phyloP scores from a whole-genome alignment of 2,113 vertebrate species.

The Brevimyrus niger region DNA sequence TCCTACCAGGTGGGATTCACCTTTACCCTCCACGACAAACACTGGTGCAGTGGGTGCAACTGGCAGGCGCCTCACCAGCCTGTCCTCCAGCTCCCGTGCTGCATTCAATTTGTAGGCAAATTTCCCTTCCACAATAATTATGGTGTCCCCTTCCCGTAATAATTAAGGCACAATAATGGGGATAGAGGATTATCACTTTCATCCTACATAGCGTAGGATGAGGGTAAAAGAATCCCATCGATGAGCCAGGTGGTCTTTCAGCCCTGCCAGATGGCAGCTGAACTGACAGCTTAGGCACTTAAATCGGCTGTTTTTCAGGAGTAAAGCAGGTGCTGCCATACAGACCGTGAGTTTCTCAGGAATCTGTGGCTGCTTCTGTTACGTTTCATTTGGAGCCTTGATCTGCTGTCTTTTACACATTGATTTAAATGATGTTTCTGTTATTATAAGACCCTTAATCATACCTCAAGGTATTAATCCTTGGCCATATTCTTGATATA shows the following conservation, averaged over 20 bases:
- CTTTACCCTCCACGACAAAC: neutral
- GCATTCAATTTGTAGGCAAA: slow-evolving; percentile 14
- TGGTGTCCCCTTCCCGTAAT: slow-evolving; percentile 14
- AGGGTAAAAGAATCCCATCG: slow-evolving; percentile 15
- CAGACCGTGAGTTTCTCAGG: slow-evolving; percentile 38
- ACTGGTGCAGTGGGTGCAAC: slow-evolving; percentile 3
- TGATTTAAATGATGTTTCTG: slow-evolving; percentile 1
- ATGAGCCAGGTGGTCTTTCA: slow-evolving; percentile 35
- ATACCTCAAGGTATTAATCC: neutral
- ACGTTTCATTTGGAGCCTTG: slow-evolving; percentile 26
- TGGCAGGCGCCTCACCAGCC: neutral
- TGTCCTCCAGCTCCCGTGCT: neutral
- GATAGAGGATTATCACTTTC: slow-evolving; percentile 44
- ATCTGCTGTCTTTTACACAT: slow-evolving; percentile 31
- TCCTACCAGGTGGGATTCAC: neutral
- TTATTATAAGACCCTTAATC: neutral
- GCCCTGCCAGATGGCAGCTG: slow-evolving; percentile 34
- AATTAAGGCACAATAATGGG: slow-evolving; percentile 25
- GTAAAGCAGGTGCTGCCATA: slow-evolving; percentile 49
- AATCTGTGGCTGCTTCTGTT: slow-evolving; percentile 34
- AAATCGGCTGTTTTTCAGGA: slow-evolving; percentile 16
- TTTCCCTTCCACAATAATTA: slow-evolving; percentile 17
- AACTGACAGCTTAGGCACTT: slow-evolving; percentile 42
- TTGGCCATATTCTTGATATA: neutral
- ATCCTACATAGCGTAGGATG: slow-evolving; percentile 30